A percentile compares a stretch with the other conserved stretches of the same genome.
Evolutionary conservation across 64 coral and sea anemone species (phyloP).

Genomic region (Trachythela sp.): DNA sequence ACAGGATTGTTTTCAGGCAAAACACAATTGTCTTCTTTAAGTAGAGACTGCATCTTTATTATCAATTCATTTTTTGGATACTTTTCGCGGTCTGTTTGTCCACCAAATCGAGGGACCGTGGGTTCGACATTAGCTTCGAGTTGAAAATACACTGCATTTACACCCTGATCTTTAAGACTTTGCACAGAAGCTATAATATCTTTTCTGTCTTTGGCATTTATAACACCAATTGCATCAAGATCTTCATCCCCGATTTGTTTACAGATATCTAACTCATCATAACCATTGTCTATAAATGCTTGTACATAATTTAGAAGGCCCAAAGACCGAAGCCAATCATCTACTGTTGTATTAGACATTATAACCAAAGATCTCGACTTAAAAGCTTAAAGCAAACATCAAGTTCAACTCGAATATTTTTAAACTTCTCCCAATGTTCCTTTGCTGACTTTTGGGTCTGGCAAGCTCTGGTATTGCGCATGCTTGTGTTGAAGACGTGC

Average conservation of each 20-base stretch:
- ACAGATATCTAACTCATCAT: conserved; percentile 96
- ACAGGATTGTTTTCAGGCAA: conserved; percentile 1
- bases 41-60: not conserved
- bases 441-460: not conserved
- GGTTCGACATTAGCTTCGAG: conserved; percentile 52
- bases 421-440: not conserved
- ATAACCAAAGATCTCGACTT: not conserved
- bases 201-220: conserved; percentile 75
- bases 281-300: conserved; percentile 93
- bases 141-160: conserved; percentile 86
- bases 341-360: conserved; percentile 44
- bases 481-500: not conserved
- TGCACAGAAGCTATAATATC: conserved; percentile 84
- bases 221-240: conserved; percentile 95
- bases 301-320: conserved; percentile 86
- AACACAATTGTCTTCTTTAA: not conserved
- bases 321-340: conserved; percentile 94
- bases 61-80: not conserved
- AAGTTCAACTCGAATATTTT: not conserved
- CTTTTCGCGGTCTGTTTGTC: not conserved
- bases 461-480: not conserved
- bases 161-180: conserved; percentile 66
- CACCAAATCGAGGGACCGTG: not conserved
- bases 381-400: not conserved
- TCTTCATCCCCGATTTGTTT: conserved; percentile 96